phyloP scores from a whole-genome alignment of 2,113 vertebrate species.

The Bos taurus region DNA sequence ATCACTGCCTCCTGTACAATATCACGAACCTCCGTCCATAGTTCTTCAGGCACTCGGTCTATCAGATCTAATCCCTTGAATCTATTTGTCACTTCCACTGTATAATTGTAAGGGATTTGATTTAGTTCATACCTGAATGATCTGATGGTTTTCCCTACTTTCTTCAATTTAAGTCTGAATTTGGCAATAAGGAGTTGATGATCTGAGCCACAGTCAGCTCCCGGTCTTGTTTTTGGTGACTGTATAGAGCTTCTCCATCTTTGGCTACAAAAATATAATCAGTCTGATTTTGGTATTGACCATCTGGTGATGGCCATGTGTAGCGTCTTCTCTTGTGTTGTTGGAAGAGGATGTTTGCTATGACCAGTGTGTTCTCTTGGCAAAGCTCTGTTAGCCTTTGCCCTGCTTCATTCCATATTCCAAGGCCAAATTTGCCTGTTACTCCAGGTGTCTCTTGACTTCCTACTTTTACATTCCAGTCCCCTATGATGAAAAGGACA shows the following conservation, averaged over 20 bases:
- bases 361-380: background rate
- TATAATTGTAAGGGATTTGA: background rate
- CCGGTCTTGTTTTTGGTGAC: background rate
- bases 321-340: background rate
- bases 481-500: background rate
- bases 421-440: background rate
- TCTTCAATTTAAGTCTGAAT: background rate
- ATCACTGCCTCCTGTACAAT: background rate
- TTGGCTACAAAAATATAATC: background rate
- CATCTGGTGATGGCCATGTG: background rate
- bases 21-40: accelerated
- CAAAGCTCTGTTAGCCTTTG: background rate
- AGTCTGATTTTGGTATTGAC: background rate
- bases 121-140: background rate
- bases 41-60: background rate
- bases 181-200: background rate
- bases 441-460: background rate
- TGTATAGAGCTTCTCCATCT: background rate
- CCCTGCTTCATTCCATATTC: background rate
- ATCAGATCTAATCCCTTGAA: background rate
- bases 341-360: background rate
- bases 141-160: background rate
- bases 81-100: background rate
- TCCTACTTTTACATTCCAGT: background rate
- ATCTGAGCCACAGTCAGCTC: background rate